These are phyloP conservation scores for Ciconia nigra DNA, from an alignment of 2,797 vertebrate species.

Conservation along the genomic window DNA sequence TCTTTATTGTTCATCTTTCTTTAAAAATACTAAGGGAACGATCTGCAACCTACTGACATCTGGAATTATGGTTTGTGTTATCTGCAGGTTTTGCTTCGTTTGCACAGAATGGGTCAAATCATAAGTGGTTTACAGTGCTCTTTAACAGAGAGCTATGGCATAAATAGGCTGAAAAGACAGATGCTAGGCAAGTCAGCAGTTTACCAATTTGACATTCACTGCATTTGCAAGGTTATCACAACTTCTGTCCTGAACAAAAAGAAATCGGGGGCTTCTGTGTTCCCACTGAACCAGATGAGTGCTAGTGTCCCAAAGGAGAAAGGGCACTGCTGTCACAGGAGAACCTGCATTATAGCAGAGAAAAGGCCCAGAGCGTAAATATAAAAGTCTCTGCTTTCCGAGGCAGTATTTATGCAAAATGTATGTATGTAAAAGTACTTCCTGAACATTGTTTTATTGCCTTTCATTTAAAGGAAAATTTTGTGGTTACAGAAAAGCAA, in stretches of 20 bases:
- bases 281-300: background rate
- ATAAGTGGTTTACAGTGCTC: constrained; percentile 14
- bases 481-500: background rate
- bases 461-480: background rate
- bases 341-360: background rate
- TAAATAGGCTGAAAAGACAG: constrained; percentile 19
- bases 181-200: constrained; percentile 4
- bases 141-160: background rate
- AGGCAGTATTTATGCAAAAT: background rate
- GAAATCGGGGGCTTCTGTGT: background rate
- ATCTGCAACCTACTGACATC: constrained; percentile 9
- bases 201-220: constrained; percentile 6
- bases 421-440: background rate
- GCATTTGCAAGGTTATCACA: constrained; percentile 22
- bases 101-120: constrained; percentile 5
- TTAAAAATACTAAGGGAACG: background rate
- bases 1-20: constrained; percentile 16
- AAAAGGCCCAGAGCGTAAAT: background rate
- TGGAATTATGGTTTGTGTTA: constrained; percentile 13
- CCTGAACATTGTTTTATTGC: background rate
- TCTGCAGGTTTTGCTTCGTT: constrained; percentile 12
- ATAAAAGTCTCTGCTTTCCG: background rate
- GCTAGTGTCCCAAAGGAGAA: background rate
- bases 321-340: background rate
- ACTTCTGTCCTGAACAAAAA: background rate